Evolutionary conservation across 2,113 vertebrate genomes (phyloP).

Genomic region (Pituophis catenifer): DNA sequence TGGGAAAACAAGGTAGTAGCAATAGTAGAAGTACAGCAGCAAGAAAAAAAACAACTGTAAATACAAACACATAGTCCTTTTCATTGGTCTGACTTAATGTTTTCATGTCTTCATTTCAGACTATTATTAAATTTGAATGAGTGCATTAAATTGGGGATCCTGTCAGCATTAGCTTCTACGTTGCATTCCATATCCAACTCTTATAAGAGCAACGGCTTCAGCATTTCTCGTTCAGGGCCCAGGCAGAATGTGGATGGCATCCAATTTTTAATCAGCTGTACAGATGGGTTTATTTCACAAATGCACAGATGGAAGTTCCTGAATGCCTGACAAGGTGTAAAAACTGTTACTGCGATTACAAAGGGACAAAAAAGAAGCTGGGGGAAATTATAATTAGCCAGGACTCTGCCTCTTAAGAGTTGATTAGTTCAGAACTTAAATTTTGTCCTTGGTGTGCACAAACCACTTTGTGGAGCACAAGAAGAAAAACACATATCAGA

Average conservation of each 20-base stretch:
- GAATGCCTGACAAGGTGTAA: constrained; percentile 82
- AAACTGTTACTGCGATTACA: constrained; percentile 76
- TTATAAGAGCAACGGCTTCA: constrained; percentile 63
- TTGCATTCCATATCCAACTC: constrained; percentile 50
- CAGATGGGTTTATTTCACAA: constrained; percentile 84
- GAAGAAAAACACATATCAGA: constrained; percentile 27
- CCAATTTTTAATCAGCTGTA: constrained; percentile 82
- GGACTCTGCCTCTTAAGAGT: constrained; percentile 64
- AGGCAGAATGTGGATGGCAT: constrained; percentile 74
- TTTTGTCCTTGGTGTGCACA: constrained; percentile 63
- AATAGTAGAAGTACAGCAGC: constrained; percentile 6
- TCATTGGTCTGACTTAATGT: constrained; percentile 64
- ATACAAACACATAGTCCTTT: constrained; percentile 49
- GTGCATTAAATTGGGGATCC: constrained; percentile 59
- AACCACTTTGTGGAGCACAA: constrained; percentile 41
- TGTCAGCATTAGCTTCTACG: constrained; percentile 54
- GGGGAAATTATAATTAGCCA: constrained; percentile 72
- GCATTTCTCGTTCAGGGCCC: constrained; percentile 67
- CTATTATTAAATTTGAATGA: constrained; percentile 66
- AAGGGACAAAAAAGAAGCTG: constrained; percentile 71
- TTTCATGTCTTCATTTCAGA: constrained; percentile 64
- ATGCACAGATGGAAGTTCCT: constrained; percentile 79
- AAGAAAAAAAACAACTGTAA: constrained; percentile 35
- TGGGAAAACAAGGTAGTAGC: not conserved
- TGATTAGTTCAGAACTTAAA: constrained; percentile 69